phyloP scores from a whole-genome alignment of 2,888 invertebrate genomes.

The Mactromeris polynyma region DNA sequence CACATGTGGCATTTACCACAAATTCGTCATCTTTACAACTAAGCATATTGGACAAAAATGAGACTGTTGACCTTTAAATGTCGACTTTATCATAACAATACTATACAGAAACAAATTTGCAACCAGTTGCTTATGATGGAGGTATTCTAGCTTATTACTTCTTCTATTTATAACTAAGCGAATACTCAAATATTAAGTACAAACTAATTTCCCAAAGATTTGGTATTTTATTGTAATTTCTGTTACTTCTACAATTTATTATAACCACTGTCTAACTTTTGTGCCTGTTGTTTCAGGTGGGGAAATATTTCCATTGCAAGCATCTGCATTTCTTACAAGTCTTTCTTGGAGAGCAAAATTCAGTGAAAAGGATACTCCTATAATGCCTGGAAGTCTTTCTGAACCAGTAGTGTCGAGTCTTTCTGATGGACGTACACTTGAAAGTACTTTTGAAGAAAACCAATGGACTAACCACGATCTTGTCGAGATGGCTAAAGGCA shows the following conservation, averaged over 20 bases:
- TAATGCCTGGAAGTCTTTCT: neutral
- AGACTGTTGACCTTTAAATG: too few relatives aligned
- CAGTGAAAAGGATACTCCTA: neutral
- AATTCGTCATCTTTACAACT: too few relatives aligned
- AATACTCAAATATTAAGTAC: too few relatives aligned
- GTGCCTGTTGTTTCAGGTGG: neutral
- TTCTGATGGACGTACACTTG: neutral
- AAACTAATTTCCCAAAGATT: too few relatives aligned
- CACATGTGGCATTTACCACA: too few relatives aligned
- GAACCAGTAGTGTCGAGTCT: neutral
- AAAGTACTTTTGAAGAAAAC: neutral
- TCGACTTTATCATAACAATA: too few relatives aligned
- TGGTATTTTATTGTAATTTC: too few relatives aligned
- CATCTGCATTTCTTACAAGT: neutral
- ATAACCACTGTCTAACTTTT: neutral
- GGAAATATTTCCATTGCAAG: neutral
- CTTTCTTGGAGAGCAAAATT: neutral
- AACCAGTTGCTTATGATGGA: too few relatives aligned
- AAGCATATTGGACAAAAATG: too few relatives aligned
- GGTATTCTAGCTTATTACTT: too few relatives aligned
- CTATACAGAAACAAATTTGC: too few relatives aligned
- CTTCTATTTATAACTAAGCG: too few relatives aligned
- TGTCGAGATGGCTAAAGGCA: conserved; percentile 21
- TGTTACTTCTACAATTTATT: neutral
- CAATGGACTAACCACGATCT: neutral